Conservation (phyloP, 2,888 invertebrate species). For the Sesia bembeciformis region DNA sequence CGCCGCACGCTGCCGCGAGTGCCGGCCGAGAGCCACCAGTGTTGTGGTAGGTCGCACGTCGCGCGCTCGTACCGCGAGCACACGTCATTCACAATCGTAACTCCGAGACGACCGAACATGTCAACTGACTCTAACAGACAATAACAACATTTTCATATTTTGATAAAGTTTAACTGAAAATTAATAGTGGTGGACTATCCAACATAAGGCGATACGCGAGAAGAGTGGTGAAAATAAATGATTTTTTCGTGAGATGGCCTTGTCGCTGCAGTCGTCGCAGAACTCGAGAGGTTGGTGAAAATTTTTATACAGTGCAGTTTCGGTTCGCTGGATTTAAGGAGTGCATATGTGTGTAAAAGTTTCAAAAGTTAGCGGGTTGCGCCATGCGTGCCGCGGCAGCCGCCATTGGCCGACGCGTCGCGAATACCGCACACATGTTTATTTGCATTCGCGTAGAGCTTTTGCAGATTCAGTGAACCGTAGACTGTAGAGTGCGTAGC, state of each 20-base stretch:
- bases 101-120: conserved; percentile 53
- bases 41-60: conserved; percentile 78
- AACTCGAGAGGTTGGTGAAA: conserved; percentile 68
- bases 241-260: conserved; percentile 69
- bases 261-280: conserved; percentile 75
- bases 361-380: conserved; percentile 59
- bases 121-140: conserved; percentile 10
- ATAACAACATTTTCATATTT: neutral
- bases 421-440: conserved; percentile 59
- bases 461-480: conserved; percentile 71
- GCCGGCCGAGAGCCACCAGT: conserved; percentile 57
- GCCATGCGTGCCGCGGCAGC: conserved; percentile 58
- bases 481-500: conserved; percentile 49
- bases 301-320: conserved; percentile 19
- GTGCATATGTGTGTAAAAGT: conserved; percentile 56
- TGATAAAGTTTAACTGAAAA: neutral
- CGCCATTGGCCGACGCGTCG: conserved; percentile 51
- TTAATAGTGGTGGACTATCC: neutral
- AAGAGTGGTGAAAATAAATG: conserved; percentile 54
- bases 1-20: conserved; percentile 29
- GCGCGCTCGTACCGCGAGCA: conserved; percentile 45
- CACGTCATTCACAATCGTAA: conserved; percentile 48
- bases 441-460: conserved; percentile 63
- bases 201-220: conserved; percentile 6
- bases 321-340: conserved; percentile 31